Conservation (phyloP, 2,113 vertebrate species). For the Thalassarche chlororhynchos region DNA sequence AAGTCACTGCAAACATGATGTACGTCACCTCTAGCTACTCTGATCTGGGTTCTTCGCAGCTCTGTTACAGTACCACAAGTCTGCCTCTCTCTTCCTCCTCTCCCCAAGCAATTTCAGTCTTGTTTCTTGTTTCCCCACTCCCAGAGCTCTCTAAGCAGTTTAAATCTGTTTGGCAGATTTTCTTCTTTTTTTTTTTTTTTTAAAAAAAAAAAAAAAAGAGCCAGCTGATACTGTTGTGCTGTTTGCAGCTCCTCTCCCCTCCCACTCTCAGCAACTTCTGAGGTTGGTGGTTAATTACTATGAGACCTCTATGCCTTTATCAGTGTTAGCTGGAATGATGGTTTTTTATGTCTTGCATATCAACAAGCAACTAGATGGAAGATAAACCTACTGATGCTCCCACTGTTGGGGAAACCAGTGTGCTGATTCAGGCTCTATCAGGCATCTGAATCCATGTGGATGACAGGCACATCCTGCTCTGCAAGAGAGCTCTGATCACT, state of each 20-base stretch:
- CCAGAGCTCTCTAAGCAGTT: background rate
- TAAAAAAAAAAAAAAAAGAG: background rate
- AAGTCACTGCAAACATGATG: background rate
- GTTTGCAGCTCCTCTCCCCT: background rate
- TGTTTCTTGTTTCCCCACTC: background rate
- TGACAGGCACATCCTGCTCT: background rate
- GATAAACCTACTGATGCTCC: background rate
- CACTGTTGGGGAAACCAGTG: background rate
- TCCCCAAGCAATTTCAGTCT: background rate
- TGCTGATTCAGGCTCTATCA: background rate
- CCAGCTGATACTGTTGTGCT: background rate
- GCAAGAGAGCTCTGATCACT: background rate
- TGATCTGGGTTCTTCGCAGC: background rate
- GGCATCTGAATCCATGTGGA: background rate
- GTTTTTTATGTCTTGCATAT: background rate
- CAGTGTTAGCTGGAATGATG: background rate
- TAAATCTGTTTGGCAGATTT: background rate
- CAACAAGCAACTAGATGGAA: background rate
- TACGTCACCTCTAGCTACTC: background rate
- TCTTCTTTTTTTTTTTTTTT: background rate
- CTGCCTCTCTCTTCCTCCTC: background rate
- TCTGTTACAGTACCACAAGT: background rate
- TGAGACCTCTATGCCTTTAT: background rate
- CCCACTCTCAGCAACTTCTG: conserved; percentile 8
- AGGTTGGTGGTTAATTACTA: background rate